Percentiles rank a stretch among this genome's conserved stretches.
Evolutionary conservation across 2,888 invertebrate genomes (phyloP).

Genomic region (Sinhomidia bicolor): DNA sequence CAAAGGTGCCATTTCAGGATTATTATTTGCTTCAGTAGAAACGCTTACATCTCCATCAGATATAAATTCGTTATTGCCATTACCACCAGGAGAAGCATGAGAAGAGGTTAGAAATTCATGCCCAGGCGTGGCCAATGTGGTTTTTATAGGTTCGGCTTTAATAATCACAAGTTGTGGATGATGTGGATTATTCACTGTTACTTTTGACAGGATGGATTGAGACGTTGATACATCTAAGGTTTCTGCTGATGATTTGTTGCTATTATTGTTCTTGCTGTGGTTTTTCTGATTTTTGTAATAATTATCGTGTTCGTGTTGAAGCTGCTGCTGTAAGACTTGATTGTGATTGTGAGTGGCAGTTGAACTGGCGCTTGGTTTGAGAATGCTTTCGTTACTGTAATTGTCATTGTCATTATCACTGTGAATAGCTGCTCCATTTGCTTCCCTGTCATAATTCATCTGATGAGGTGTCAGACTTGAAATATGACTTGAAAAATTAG

Average conservation of each 20-base stretch:
- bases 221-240: conserved; percentile 56
- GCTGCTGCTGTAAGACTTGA: conserved; percentile 5
- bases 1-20: neutral
- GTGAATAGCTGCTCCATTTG: neutral
- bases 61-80: neutral
- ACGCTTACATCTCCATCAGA: neutral
- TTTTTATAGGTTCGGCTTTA: conserved; percentile 41
- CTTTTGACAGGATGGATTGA: conserved; percentile 62
- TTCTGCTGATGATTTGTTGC: conserved; percentile 31
- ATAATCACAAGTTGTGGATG: conserved; percentile 47
- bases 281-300: conserved; percentile 42
- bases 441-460: conserved; percentile 52
- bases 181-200: conserved; percentile 43
- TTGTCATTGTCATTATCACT: neutral
- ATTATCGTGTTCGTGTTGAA: neutral
- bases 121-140: conserved; percentile 40
- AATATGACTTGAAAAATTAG: conserved; percentile 7
- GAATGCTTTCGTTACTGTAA: conserved; percentile 45
- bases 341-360: neutral
- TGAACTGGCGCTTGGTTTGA: conserved; percentile 19
- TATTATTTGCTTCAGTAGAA: neutral
- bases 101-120: conserved; percentile 20
- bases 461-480: conserved; percentile 34
- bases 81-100: neutral
- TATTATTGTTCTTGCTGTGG: neutral